Base-by-base conservation (phyloP, 30 jellyfish, hydroid and myxozoan genomes). In the Cassiopea andromeda region DNA sequence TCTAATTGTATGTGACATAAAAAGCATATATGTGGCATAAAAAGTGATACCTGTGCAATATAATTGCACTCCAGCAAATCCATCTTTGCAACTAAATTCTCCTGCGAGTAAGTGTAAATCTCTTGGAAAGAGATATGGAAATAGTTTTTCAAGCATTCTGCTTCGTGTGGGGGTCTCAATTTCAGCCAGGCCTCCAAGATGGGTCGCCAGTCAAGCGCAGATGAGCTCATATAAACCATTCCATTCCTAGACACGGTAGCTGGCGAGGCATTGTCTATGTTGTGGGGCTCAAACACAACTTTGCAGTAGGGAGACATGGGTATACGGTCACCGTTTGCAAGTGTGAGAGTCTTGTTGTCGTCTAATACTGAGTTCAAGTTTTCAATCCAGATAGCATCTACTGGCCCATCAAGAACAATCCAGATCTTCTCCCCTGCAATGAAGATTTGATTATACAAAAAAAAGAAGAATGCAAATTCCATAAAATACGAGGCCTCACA, bases 331-430 rank as follows among this genome's bases (percentile, higher is more conserved):
- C 98, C 98, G 78, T 92, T 92, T 73, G 98, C 98, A 66, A 92
- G 79, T 0, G 98, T 92, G 69, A 92, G 69, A 46, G 98, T 92
- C 58, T 92, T 92, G 88, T 92, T 92, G 74, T 92, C 98, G 48
- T 92, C 98, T 60, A 92, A 68, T n/a, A 92, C 98, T n/a, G 98
- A 92, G 68, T 92, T 92, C 89, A 92, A 84, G 77, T 92, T 92
- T 61, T 92, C 98, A 85, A 92, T 92, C 98, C 98, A 92, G 14
- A 92, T 92, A 9, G 98, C 98, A 79, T 92, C 98, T 1, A 92
- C 98, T 18, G 98, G 98, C 4, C 98, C 98, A 85, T 92, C 98
- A 44, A 92, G 90, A 14, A 92, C 98, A 38, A 92, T 92, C 98
- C 98, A 92, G 81, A 92, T 92, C 60, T 85, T 68, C 70, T 92